A percentile compares a stretch with the other conserved stretches of the same genome.
Conservation (phyloP, 2,113 vertebrate species). For the Beaufortia kweichowensis region DNA sequence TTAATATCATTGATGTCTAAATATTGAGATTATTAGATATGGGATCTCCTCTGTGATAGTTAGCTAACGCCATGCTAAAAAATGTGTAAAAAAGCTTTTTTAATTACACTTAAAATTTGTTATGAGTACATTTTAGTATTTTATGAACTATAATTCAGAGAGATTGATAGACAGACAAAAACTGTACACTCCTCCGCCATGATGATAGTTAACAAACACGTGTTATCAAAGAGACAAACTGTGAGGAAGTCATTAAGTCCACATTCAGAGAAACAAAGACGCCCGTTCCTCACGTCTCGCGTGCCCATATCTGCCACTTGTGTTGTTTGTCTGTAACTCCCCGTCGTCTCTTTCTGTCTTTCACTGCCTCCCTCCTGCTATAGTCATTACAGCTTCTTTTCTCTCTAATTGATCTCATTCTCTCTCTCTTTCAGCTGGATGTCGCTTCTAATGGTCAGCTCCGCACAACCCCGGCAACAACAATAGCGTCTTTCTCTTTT, state of each 20-base stretch:
- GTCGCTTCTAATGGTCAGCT: slow-evolving; percentile 40
- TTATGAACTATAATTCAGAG: too few species aligned
- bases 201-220: not conserved
- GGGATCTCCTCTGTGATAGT: too few species aligned
- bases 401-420: slow-evolving; percentile 52
- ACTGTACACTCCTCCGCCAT: not conserved
- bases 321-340: slow-evolving; percentile 41
- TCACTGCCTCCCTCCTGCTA: slow-evolving; percentile 50
- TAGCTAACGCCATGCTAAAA: too few species aligned
- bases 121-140: not conserved
- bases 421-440: slow-evolving; percentile 11
- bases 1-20: too few species aligned
- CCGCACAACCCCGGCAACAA: slow-evolving; percentile 22
- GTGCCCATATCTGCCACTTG: slow-evolving; percentile 54
- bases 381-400: slow-evolving; percentile 53
- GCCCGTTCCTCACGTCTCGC: slow-evolving; percentile 15
- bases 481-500: slow-evolving; percentile 25
- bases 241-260: slow-evolving; percentile 45
- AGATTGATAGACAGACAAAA: not conserved
- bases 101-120: too few species aligned
- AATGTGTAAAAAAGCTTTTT: too few species aligned
- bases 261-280: slow-evolving; percentile 40
- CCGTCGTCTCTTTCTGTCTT: slow-evolving; percentile 36
- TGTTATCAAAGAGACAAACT: slow-evolving; percentile 2
- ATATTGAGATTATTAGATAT: too few species aligned